A percentile compares a stretch with the other conserved stretches of the same genome.
phyloP scores from a whole-genome alignment of 2,888 invertebrate species.

The Aleiodes leptofemur region DNA sequence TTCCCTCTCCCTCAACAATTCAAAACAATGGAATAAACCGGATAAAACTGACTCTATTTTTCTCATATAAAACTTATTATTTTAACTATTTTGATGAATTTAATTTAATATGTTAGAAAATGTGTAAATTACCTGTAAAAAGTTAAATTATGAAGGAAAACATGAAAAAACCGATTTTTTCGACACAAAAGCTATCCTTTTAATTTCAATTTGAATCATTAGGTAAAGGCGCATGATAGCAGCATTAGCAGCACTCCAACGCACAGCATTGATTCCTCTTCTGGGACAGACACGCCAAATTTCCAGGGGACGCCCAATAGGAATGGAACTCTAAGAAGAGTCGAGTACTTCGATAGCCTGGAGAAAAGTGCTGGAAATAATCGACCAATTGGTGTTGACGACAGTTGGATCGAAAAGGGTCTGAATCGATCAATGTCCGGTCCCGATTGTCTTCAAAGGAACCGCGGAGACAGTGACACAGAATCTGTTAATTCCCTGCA shows the following conservation, averaged over 20 bases:
- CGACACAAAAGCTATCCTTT: too few species aligned
- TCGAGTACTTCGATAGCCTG: conserved; percentile 73
- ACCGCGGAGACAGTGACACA: conserved; percentile 73
- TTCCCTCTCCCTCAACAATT: too few species aligned
- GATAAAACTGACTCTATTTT: too few species aligned
- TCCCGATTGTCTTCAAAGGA: conserved; percentile 78
- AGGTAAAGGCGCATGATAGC: conserved; percentile 61
- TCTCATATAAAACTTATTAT: too few species aligned
- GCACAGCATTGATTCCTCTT: conserved; percentile 69
- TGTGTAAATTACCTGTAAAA: too few species aligned
- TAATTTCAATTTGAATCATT: conserved; percentile 47
- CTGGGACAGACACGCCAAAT: conserved; percentile 72
- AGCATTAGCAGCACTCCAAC: conserved; percentile 71
- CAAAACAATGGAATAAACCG: too few species aligned
- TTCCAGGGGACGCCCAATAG: conserved; percentile 70
- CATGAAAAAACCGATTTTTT: too few species aligned
- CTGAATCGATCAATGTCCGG: conserved; percentile 79
- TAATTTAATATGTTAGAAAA: too few species aligned
- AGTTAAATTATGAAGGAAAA: too few species aligned
- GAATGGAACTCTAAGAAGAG: conserved; percentile 72
- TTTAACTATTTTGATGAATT: too few species aligned
- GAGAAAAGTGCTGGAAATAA: conserved; percentile 70
- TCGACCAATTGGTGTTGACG: conserved; percentile 75
- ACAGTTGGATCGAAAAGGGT: conserved; percentile 76
- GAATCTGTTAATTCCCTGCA: conserved; percentile 72